Evolutionary conservation across 2,888 invertebrate species (phyloP).

Genomic region (Pantelozetes paolii): DNA sequence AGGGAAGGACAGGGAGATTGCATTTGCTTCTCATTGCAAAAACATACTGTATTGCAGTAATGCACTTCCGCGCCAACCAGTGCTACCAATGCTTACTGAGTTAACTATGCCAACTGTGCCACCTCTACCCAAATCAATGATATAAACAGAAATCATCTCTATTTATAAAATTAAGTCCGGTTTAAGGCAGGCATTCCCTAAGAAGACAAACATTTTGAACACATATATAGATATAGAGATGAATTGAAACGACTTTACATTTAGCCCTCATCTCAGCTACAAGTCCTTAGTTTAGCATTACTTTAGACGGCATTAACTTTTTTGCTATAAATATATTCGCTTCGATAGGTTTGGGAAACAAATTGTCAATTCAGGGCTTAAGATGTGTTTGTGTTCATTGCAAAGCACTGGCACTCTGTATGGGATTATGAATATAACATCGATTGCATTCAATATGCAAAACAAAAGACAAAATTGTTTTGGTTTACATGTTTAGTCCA

Average conservation of each 20-base stretch:
- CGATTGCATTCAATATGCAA: slow-evolving; percentile 2
- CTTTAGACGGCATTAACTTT: slow-evolving; percentile 8
- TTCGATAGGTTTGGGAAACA: slow-evolving; percentile 1
- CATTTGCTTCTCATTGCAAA: neutral
- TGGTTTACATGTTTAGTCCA: slow-evolving; percentile 32
- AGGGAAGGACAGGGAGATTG: neutral
- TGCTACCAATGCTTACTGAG: neutral
- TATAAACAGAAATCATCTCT: neutral
- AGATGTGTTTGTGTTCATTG: neutral
- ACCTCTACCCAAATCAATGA: neutral
- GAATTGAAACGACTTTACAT: neutral
- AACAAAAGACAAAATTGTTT: slow-evolving; percentile 6
- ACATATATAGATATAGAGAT: neutral
- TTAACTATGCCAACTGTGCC: neutral
- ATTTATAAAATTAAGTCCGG: neutral
- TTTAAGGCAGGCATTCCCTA: neutral
- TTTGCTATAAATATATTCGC: neutral
- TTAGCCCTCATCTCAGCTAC: too few species aligned
- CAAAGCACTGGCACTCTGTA: neutral
- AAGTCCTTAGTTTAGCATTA: neutral
- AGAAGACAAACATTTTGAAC: neutral
- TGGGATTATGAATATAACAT: slow-evolving; percentile 14
- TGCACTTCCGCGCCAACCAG: slow-evolving; percentile 21
- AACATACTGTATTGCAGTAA: slow-evolving; percentile 17
- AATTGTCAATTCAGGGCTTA: neutral